Percentiles rank a stretch among this genome's conserved stretches.
Conservation (phyloP, 2,113 vertebrate species). For the Peromyscus polionotus region DNA sequence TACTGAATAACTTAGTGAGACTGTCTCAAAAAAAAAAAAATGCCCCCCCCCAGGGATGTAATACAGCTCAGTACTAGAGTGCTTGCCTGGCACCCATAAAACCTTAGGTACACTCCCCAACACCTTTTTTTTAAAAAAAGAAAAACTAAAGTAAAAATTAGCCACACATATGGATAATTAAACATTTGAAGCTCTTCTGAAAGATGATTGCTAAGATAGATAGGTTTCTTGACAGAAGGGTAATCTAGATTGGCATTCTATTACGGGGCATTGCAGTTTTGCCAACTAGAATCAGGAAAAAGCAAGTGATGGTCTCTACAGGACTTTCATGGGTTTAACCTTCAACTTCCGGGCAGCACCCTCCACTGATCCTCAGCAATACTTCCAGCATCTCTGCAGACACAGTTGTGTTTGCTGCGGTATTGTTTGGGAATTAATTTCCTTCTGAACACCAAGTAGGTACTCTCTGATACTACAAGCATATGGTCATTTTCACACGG, state of each 20-base stretch:
- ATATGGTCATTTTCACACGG: conserved; percentile 59
- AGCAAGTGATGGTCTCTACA: background rate
- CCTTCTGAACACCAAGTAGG: conserved; percentile 44
- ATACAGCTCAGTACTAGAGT: background rate
- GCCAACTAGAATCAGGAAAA: conserved; percentile 22
- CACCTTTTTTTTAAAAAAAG: background rate
- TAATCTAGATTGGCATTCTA: background rate
- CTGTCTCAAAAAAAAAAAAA: background rate
- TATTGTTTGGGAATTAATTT: conserved; percentile 49
- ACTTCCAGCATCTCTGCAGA: background rate
- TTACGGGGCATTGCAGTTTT: background rate
- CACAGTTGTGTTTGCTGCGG: background rate
- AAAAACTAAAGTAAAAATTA: conserved; percentile 49
- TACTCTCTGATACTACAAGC: conserved; percentile 61
- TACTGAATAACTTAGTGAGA: background rate
- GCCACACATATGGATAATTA: conserved; percentile 4
- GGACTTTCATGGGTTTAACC: background rate
- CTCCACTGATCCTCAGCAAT: background rate
- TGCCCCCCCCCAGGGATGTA: background rate
- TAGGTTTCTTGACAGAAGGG: background rate
- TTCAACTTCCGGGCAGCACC: background rate
- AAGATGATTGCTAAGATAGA: background rate
- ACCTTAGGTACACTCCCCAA: background rate
- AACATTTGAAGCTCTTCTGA: background rate
- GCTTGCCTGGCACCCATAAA: background rate